These are phyloP conservation scores for Drosophila kurseongensis DNA, from an alignment of 1,140 invertebrate species.

Conservation along the genomic window DNA sequence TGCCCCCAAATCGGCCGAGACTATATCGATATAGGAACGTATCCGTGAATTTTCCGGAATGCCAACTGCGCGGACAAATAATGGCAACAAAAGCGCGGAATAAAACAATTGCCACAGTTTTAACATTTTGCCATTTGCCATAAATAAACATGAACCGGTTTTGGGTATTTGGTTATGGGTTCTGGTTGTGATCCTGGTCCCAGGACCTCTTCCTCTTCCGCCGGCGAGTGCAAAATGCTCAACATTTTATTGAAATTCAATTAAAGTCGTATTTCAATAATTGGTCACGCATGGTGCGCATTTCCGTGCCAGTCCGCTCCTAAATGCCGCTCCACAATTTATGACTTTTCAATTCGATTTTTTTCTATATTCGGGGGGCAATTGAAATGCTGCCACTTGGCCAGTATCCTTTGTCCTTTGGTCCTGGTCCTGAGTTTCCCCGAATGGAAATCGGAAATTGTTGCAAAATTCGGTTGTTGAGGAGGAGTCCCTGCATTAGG, in stretches of 20 bases:
- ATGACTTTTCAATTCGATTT: constrained; percentile 69
- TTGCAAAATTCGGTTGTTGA: constrained; percentile 55
- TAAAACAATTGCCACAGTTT: constrained; percentile 68
- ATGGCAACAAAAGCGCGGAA: constrained; percentile 66
- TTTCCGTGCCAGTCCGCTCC: constrained; percentile 70
- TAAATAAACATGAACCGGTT: constrained; percentile 77
- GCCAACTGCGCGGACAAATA: constrained; percentile 67
- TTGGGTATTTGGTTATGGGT: constrained; percentile 19
- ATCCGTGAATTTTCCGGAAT: constrained; percentile 26
- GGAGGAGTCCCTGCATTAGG: constrained; percentile 62
- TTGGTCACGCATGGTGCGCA: constrained; percentile 81
- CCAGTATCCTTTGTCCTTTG: constrained; percentile 33
- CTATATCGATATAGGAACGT: constrained; percentile 13
- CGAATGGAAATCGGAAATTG: constrained; percentile 70
- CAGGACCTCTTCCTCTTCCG: constrained; percentile 21
- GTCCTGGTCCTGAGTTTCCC: constrained; percentile 15
- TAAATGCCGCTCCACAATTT: constrained; percentile 70
- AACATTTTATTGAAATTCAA: constrained; percentile 83
- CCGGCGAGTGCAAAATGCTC: constrained; percentile 61
- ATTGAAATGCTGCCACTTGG: constrained; percentile 79
- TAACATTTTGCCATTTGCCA: constrained; percentile 68
- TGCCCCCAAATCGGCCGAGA: constrained; percentile 21
- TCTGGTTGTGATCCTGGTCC: constrained; percentile 1
- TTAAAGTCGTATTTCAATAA: constrained; percentile 83
- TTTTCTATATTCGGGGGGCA: constrained; percentile 23